Percentiles rank a stretch among this genome's conserved stretches.
Evolutionary conservation across 2,113 vertebrate species (phyloP).

Genomic region (Colaptes auratus): DNA sequence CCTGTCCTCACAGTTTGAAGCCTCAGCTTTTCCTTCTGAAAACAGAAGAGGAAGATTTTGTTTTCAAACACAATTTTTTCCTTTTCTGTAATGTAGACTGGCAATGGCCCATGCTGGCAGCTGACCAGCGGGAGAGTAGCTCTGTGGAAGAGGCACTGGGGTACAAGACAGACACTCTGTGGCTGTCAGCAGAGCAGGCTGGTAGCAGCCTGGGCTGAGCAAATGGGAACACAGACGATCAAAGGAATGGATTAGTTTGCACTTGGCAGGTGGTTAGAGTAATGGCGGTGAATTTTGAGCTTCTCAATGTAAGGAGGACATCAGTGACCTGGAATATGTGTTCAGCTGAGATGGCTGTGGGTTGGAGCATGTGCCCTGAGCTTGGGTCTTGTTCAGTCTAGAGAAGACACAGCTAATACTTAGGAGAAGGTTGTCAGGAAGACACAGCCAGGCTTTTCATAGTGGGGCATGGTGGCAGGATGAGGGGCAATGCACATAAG

Average conservation of each 20-base stretch:
- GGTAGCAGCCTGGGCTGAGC: neutral
- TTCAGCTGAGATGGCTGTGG: neutral
- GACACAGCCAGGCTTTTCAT: neutral
- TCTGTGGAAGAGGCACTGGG: neutral
- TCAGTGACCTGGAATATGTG: neutral
- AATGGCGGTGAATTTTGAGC: neutral
- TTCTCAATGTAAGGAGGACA: fast-evolving
- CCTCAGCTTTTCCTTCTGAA: neutral
- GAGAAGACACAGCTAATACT: neutral
- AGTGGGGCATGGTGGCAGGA: neutral
- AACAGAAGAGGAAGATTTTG: neutral
- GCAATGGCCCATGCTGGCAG: neutral
- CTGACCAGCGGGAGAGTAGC: neutral
- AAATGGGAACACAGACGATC: no score
- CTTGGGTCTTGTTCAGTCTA: neutral
- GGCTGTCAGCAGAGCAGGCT: neutral
- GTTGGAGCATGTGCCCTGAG: neutral
- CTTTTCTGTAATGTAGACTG: neutral
- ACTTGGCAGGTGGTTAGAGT: fast-evolving
- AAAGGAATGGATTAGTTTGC: no score
- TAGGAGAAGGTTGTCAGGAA: neutral
- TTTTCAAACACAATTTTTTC: neutral
- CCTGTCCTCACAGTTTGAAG: neutral
- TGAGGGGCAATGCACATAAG: neutral
- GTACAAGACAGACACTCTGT: no score